A percentile compares a stretch with the other conserved stretches of the same genome.
Evolutionary conservation across 2,113 vertebrate species (phyloP).

Genomic region (Ameiurus melas): DNA sequence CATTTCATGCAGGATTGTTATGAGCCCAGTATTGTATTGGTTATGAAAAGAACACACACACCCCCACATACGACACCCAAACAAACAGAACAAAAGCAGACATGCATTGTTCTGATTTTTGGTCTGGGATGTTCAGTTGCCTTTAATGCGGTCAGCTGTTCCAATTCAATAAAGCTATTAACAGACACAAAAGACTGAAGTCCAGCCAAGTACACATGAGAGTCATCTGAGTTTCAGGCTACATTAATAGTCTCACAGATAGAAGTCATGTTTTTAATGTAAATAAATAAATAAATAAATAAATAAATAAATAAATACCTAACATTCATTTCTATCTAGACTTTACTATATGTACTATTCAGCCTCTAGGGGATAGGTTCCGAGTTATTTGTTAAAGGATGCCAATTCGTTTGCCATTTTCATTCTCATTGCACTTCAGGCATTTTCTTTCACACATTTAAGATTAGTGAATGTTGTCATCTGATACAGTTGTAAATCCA

Average conservation of each 20-base stretch:
- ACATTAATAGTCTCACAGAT: slow-evolving; percentile 50
- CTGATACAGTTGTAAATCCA: slow-evolving; percentile 61
- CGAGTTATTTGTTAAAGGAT: not conserved
- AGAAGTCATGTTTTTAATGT: slow-evolving; percentile 36
- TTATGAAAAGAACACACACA: slow-evolving; percentile 48
- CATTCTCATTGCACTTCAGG: slow-evolving; percentile 51
- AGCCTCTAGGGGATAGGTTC: not conserved
- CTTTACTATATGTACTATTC: not conserved
- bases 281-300: slow-evolving; percentile 14
- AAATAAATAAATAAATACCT: slow-evolving; percentile 21
- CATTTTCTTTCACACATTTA: slow-evolving; percentile 28
- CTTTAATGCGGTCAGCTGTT: slow-evolving; percentile 71
- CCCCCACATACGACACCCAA: not conserved
- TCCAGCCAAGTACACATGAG: slow-evolving; percentile 45
- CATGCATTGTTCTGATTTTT: slow-evolving; percentile 65
- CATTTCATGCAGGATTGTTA: slow-evolving; percentile 42
- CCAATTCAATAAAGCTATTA: slow-evolving; percentile 67
- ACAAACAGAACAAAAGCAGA: slow-evolving; percentile 55
- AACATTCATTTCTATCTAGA: not conserved
- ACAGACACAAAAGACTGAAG: slow-evolving; percentile 61
- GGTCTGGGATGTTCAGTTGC: slow-evolving; percentile 66
- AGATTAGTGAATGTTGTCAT: slow-evolving; percentile 46
- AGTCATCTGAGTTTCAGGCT: slow-evolving; percentile 53
- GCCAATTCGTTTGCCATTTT: slow-evolving; percentile 41
- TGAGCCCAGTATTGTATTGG: slow-evolving; percentile 51